These are phyloP conservation scores for Ligdia adustata DNA, from an alignment of 2,888 invertebrate species.

Conservation along the genomic window DNA sequence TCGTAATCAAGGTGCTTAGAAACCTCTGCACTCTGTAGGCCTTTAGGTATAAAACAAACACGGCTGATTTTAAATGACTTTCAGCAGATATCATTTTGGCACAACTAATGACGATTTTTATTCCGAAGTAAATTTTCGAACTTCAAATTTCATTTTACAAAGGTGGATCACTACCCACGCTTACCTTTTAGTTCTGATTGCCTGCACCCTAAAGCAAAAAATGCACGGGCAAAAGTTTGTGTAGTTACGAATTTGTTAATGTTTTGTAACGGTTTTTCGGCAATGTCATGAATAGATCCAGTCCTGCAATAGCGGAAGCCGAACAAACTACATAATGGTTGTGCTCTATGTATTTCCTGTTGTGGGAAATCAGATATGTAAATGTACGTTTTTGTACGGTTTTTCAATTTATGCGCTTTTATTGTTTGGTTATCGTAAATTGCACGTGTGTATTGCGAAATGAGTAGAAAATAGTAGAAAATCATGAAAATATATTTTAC, in stretches of 20 bases:
- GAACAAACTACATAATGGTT: constrained; percentile 10
- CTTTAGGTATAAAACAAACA: too few relatives aligned
- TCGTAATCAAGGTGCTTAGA: too few relatives aligned
- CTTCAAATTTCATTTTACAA: too few relatives aligned
- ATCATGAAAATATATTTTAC: background rate
- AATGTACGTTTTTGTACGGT: constrained; percentile 28
- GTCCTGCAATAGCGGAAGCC: constrained; percentile 23
- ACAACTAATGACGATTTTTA: too few relatives aligned
- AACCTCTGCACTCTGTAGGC: too few relatives aligned
- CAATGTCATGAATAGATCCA: constrained; percentile 22
- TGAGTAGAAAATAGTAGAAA: background rate
- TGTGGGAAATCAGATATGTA: constrained; percentile 28
- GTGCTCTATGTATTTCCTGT: constrained; percentile 12
- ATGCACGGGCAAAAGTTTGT: too few relatives aligned
- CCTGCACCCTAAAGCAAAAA: too few relatives aligned
- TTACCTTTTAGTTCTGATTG: too few relatives aligned
- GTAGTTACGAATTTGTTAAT: background rate
- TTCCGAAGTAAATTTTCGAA: too few relatives aligned
- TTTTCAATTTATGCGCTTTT: constrained; percentile 21
- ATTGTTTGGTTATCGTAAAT: constrained; percentile 15
- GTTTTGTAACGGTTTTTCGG: constrained; percentile 24
- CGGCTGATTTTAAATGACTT: too few relatives aligned
- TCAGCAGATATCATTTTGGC: too few relatives aligned
- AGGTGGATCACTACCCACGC: too few relatives aligned
- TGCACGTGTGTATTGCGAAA: background rate